A percentile compares a stretch with the other conserved stretches of the same genome.
phyloP scores from a whole-genome alignment of 1,140 invertebrate genomes.

The Nomia melanderi region DNA sequence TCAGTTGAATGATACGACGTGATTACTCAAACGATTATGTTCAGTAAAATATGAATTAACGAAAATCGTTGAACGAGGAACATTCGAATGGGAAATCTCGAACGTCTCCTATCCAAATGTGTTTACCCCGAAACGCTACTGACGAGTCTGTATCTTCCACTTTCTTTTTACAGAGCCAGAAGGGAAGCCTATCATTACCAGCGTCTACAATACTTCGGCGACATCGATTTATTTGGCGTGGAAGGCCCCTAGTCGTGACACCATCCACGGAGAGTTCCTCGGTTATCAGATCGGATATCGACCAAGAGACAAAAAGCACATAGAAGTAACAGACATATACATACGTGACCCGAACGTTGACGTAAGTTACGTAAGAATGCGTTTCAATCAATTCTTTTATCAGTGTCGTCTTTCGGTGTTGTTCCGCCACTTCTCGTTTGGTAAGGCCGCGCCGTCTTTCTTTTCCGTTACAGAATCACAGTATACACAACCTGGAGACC shows the following conservation, averaged over 20 bases:
- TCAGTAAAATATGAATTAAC: slow-evolving; percentile 22
- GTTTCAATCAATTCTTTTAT: background rate
- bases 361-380: slow-evolving; percentile 76
- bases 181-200: slow-evolving; percentile 87
- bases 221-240: slow-evolving; percentile 87
- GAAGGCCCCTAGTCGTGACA: slow-evolving; percentile 85
- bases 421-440: background rate
- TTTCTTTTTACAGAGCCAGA: slow-evolving; percentile 83
- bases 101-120: background rate
- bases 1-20: background rate
- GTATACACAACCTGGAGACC: slow-evolving; percentile 86
- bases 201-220: slow-evolving; percentile 87
- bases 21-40: background rate
- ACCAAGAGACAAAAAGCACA: slow-evolving; percentile 82
- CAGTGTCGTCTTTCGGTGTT: background rate
- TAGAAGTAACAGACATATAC: slow-evolving; percentile 85
- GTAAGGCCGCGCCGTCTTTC: background rate
- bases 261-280: slow-evolving; percentile 90
- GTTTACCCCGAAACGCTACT: background rate
- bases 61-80: background rate
- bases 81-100: background rate
- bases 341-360: slow-evolving; percentile 85
- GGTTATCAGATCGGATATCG: slow-evolving; percentile 88
- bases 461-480: slow-evolving; percentile 84
- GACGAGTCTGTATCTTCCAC: background rate